These are phyloP conservation scores for Brienomyrus brachyistius DNA, from an alignment of 2,113 vertebrate species.

Conservation along the genomic window DNA sequence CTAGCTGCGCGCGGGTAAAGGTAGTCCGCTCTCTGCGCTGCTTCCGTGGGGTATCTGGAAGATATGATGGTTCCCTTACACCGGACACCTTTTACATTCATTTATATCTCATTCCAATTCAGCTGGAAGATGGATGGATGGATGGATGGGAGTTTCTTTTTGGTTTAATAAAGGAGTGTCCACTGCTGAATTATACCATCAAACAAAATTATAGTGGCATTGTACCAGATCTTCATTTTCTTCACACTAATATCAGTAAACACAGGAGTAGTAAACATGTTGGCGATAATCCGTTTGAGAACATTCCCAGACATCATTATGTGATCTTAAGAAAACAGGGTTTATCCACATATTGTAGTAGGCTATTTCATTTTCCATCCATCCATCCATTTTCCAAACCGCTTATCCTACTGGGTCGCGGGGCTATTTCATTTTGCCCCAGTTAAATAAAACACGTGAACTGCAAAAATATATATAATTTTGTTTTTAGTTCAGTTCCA, in stretches of 20 bases:
- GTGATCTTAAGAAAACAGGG: background rate
- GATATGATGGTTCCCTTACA: background rate
- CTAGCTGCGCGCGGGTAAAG: constrained; percentile 76
- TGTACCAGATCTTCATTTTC: background rate
- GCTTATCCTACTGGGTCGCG: too few species aligned
- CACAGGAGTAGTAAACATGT: too few species aligned
- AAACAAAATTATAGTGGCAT: background rate
- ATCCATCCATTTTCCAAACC: too few species aligned
- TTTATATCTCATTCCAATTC: background rate
- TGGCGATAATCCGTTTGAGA: background rate
- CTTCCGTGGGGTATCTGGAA: constrained; percentile 64
- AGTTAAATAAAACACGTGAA: background rate
- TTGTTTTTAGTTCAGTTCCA: background rate
- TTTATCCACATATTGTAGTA: background rate
- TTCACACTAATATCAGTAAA: background rate
- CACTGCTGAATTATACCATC: background rate
- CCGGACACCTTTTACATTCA: background rate
- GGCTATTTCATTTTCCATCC: background rate
- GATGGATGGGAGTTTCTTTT: background rate
- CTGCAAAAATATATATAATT: background rate
- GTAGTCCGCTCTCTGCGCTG: constrained; percentile 79
- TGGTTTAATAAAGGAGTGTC: background rate
- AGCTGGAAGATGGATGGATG: background rate
- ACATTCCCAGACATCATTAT: background rate
- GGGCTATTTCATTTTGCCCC: background rate